These are phyloP conservation scores for Myanophis thanlyinensis DNA, from an alignment of 2,113 vertebrate genomes.

Conservation along the genomic window DNA sequence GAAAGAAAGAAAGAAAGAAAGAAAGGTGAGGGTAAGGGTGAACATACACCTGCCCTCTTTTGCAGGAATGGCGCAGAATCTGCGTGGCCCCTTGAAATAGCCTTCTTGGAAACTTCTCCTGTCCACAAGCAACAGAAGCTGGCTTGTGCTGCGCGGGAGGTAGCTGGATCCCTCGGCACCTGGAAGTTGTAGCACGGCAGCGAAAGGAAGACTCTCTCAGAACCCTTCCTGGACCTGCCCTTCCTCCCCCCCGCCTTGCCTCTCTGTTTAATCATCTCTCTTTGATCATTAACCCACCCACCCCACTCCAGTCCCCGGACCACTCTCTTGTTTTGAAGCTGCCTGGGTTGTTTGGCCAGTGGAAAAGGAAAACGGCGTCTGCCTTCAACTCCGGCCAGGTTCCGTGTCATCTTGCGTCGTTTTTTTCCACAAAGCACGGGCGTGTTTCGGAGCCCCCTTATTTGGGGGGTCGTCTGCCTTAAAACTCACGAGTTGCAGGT, in stretches of 20 bases:
- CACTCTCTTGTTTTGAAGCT: conserved; percentile 9
- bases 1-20: background rate
- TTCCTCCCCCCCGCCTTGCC: too few relatives aligned
- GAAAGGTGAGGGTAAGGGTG: background rate
- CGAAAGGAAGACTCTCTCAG: background rate
- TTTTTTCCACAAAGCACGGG: background rate
- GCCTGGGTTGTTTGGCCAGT: background rate
- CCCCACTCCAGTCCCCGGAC: background rate
- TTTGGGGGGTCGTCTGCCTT: background rate
- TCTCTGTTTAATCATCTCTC: conserved; percentile 49
- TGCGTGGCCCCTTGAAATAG: conserved; percentile 22
- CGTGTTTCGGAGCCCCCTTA: background rate
- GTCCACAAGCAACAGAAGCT: accelerated
- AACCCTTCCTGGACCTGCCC: background rate
- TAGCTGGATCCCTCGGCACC: background rate
- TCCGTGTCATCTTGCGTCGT: background rate
- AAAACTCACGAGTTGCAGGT: background rate
- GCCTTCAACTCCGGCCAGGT: background rate
- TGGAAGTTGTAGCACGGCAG: background rate
- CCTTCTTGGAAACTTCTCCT: background rate
- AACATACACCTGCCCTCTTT: background rate
- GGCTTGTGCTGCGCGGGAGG: background rate
- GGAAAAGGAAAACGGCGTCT: background rate
- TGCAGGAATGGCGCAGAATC: background rate
- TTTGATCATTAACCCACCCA: too few relatives aligned